Evolutionary conservation across 2,797 vertebrate genomes (phyloP), one percentile per base, ranked within the genome.

Genomic region (Scolopax rusticola): DNA sequence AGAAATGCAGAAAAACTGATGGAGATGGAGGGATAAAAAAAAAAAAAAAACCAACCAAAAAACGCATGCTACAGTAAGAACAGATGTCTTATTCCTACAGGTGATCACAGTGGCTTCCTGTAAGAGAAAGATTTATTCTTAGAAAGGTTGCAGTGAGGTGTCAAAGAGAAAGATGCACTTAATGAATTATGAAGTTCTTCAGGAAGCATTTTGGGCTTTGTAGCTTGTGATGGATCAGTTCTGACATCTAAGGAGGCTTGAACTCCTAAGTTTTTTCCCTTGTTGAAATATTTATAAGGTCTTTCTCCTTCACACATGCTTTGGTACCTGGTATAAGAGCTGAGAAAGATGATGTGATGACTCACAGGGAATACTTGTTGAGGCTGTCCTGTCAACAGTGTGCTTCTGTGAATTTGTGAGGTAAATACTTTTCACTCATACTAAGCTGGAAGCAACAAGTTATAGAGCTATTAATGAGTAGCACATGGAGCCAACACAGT

Each of bases 191-290:
- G 47, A 30, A 73, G 38, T 15, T 91, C 56, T 86, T 57, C 38
- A 68, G 54, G 54, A 92, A 90, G 59, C 67, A 87, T 90, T 38
- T 54, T 54, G 41, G 30, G 59, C 70, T 93, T 87, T 76, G 47
- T 40, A 79, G 56, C 36, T 76, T 87, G 27, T 70, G 78, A 94
- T 82, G 32, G 40, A 93, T 93, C 33, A 67, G 54, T 87, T 89
- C 68, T 87, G 87, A 93, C 70, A 84, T 51, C 59, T 68, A 65
- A 63, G 54, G 43, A 77, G 45, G 59, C 40, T 38, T 76, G 21
- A 92, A 90, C 41, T 74, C 24, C 11, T 4, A 60, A 28, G 15
- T 19, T 60, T 64, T 53, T 60, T 30, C 25, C 38, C 43, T 41
- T 61, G 15, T 36, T 87, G 63, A 90, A 93, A 87, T 38, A 76